Conservation (phyloP, 2,888 invertebrate species). For the Syrphus vitripennis region DNA sequence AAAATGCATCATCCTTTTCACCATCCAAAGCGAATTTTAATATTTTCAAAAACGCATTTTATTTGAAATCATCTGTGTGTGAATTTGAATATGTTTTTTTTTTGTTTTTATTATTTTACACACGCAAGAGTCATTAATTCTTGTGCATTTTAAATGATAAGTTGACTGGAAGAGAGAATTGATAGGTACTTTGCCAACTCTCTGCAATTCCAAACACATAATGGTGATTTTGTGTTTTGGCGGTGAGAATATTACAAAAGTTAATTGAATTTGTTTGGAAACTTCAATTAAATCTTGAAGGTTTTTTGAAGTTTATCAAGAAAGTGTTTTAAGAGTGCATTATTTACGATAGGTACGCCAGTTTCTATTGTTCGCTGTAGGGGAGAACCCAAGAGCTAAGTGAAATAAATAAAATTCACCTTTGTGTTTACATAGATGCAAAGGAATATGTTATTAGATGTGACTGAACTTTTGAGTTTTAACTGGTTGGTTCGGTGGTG, state of each 20-base stretch:
- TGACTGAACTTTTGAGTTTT: too few relatives aligned
- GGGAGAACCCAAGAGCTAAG: background rate
- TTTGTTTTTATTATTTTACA: background rate
- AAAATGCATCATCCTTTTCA: conserved; percentile 14
- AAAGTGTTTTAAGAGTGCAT: background rate
- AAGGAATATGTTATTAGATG: too few relatives aligned
- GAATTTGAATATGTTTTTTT: conserved; percentile 10
- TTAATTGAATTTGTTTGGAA: background rate
- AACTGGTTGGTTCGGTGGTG: too few relatives aligned
- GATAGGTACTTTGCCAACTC: background rate
- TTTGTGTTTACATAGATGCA: background rate
- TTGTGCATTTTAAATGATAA: background rate
- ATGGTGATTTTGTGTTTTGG: background rate
- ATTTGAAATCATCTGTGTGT: conserved; percentile 10
- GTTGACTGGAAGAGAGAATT: background rate
- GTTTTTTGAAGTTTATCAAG: background rate
- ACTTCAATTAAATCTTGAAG: background rate
- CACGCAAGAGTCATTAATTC: background rate
- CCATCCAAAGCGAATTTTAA: background rate
- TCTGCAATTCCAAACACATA: background rate
- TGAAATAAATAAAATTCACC: background rate
- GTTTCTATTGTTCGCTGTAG: background rate
- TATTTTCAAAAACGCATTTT: conserved; percentile 12
- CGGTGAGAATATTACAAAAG: background rate
- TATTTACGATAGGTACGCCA: background rate